phyloP scores from a whole-genome alignment of 1,140 invertebrate species.

The Zophobas atratus region DNA sequence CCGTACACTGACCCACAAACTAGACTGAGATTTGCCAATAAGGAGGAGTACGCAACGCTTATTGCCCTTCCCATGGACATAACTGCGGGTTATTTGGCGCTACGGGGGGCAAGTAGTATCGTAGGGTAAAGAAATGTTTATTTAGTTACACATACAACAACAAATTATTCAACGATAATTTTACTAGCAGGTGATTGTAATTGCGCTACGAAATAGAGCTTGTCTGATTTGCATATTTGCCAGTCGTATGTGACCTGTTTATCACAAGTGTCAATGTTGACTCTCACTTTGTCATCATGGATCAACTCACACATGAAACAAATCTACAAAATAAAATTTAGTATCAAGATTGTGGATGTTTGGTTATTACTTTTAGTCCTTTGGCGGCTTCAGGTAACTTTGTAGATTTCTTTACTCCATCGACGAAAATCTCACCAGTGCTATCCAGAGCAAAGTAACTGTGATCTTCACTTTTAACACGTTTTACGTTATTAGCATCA shows the following conservation, averaged over 20 bases:
- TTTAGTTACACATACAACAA: not conserved
- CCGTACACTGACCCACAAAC: conserved; percentile 93
- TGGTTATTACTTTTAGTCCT: conserved; percentile 58
- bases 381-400: conserved; percentile 56
- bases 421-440: conserved; percentile 58
- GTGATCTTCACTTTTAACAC: conserved; percentile 19
- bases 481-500: conserved; percentile 14
- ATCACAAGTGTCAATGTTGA: conserved; percentile 60
- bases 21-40: conserved; percentile 86
- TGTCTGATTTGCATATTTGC: conserved; percentile 40
- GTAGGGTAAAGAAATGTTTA: conserved; percentile 74
- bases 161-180: conserved; percentile 62
- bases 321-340: conserved; percentile 58
- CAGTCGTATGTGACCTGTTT: conserved; percentile 63
- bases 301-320: conserved; percentile 58
- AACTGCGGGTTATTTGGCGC: conserved; percentile 87
- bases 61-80: conserved; percentile 91
- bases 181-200: conserved; percentile 58
- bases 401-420: conserved; percentile 61
- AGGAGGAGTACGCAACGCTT: conserved; percentile 89
- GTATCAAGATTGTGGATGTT: conserved; percentile 5
- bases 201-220: conserved; percentile 57
- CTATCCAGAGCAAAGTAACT: conserved; percentile 56
- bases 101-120: conserved; percentile 88
- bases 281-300: conserved; percentile 55